Base-by-base conservation (phyloP, 2,888 invertebrate species). In the Boloria euphrosyne region DNA sequence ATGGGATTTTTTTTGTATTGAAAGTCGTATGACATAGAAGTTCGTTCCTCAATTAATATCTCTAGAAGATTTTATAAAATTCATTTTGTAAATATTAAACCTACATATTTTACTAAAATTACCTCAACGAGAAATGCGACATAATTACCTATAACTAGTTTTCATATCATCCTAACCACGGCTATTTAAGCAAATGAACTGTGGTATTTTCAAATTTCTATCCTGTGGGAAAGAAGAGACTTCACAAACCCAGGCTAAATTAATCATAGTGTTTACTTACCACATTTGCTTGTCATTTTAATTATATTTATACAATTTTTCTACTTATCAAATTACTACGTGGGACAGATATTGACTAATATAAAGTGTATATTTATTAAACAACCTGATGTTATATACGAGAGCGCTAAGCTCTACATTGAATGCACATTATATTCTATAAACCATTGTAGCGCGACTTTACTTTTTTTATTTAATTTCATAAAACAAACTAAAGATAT, bases 151-250 rank as follows among this genome's bases (percentile, higher is more conserved):
- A 57, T 62, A 66, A 65, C 62, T 62, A 57, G 47, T 49, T 61
- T 54, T 64, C 13, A 60, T 55, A 55, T 63, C 38, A 62, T 55
- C 13, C 31, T 46, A 58, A 52, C 17, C 51, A 52, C 27, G 51
- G 27, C 27, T 51, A 44, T 52, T 64, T 58, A 57, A 16, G 58
- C 50, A 57, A 64, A 64, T 58, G 13, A 44, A 44, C 64, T 85
- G 88, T 78, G 87, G 87, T 85, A 86, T 81, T 75, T 78, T 46
- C 76, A 82, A 81, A 81, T 80, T 79, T 78, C 79, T 78, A 78
- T 75, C 78, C 81, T 84, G 84, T 88, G 86, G 81, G 86, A 85
- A 83, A 68, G 74, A 68, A 70, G 66, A 71, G 27, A 16, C 61
- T 17, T 43, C 13, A 16, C 43, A 14, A 50, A 61, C 55, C 61